Evolutionary conservation across 2,888 invertebrate species (phyloP).

Genomic region (Ennomos quercinarius): DNA sequence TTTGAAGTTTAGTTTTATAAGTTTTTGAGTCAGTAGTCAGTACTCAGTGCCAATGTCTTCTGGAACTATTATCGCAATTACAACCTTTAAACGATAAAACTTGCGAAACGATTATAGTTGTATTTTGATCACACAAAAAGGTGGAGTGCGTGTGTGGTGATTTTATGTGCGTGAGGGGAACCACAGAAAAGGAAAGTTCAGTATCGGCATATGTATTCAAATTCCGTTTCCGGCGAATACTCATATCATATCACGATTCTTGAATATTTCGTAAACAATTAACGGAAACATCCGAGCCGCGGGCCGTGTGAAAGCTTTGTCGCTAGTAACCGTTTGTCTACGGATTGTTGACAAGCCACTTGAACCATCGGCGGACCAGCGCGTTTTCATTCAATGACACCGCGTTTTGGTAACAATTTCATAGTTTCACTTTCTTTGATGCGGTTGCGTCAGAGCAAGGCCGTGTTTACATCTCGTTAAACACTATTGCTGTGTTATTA

Average conservation of each 20-base stretch:
- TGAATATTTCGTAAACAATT: constrained; percentile 55
- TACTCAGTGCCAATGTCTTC: constrained; percentile 3
- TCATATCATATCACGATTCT: constrained; percentile 48
- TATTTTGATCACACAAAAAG: constrained; percentile 18
- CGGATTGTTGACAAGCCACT: constrained; percentile 60
- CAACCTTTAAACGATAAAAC: constrained; percentile 4
- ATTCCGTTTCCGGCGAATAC: constrained; percentile 44
- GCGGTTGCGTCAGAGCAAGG: constrained; percentile 64
- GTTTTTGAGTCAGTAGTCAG: constrained; percentile 5
- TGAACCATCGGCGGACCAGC: constrained; percentile 52
- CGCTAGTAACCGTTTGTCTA: constrained; percentile 52
- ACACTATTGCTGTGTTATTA: constrained; percentile 51
- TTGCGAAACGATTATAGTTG: constrained; percentile 13
- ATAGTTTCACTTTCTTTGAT: constrained; percentile 73
- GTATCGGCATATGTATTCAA: constrained; percentile 28
- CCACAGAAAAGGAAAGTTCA: constrained; percentile 38
- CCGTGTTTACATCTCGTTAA: constrained; percentile 54
- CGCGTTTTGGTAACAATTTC: constrained; percentile 62
- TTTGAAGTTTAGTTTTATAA: constrained; percentile 19
- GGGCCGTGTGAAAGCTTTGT: constrained; percentile 61
- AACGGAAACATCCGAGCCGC: constrained; percentile 51
- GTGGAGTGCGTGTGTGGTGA: constrained; percentile 30
- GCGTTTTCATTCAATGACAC: constrained; percentile 60
- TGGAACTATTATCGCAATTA: constrained; percentile 4
- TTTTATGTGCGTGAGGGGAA: constrained; percentile 34